Conservation (phyloP, 2,113 vertebrate genomes). For the Pluvianellus socialis region DNA sequence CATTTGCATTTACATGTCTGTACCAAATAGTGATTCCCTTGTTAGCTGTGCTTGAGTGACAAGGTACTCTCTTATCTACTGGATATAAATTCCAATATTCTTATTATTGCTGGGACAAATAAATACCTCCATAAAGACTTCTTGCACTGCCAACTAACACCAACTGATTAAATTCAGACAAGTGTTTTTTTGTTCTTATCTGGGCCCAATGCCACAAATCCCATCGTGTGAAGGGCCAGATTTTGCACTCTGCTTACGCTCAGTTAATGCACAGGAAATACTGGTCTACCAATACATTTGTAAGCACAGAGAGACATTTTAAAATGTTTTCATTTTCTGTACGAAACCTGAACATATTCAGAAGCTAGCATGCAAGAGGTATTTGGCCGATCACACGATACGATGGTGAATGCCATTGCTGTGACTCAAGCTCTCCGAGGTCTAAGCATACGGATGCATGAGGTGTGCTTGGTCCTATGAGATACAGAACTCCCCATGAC, state of each 20-base stretch:
- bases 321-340: background rate
- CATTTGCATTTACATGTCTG: conserved; percentile 43
- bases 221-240: background rate
- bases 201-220: conserved; percentile 6
- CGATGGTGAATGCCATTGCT: background rate
- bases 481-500: no score
- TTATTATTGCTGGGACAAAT: conserved; percentile 32
- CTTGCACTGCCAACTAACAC: conserved; percentile 22
- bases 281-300: background rate
- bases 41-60: conserved; percentile 49
- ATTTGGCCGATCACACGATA: background rate
- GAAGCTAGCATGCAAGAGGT: background rate
- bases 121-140: conserved; percentile 42
- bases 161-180: conserved; percentile 45
- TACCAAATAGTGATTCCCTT: conserved; percentile 17
- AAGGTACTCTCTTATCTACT: conserved; percentile 19
- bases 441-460: background rate
- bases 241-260: background rate
- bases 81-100: conserved; percentile 41
- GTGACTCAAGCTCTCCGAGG: background rate
- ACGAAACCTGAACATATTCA: background rate
- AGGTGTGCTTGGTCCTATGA: background rate
- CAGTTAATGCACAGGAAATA: background rate
- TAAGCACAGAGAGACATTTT: background rate
- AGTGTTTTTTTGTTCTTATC: background rate